Evolutionary conservation across 2,113 vertebrate species (phyloP).

Genomic region (Megaleporinus macrocephalus): DNA sequence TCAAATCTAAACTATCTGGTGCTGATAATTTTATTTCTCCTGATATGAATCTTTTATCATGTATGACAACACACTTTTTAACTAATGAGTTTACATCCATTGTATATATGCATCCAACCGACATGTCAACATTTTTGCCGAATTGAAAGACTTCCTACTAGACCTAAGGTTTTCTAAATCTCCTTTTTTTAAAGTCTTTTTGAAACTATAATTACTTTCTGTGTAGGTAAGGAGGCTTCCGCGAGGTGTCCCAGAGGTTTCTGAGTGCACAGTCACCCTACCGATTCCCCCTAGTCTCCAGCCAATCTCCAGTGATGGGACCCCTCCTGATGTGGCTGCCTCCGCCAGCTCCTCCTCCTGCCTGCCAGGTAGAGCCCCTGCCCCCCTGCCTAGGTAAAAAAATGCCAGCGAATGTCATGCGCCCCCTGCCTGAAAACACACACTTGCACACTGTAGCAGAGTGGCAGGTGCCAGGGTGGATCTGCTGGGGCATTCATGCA

Average conservation of each 20-base stretch:
- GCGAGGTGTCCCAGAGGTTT: slow-evolving; percentile 59
- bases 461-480: slow-evolving; percentile 63
- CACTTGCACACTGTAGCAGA: slow-evolving; percentile 58
- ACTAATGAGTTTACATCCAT: too few species aligned
- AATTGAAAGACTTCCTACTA: too few species aligned
- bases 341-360: slow-evolving; percentile 63
- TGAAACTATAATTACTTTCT: slow-evolving; percentile 55
- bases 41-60: too few species aligned
- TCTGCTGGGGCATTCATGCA: slow-evolving; percentile 59
- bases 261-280: slow-evolving; percentile 50
- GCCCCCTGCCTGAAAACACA: slow-evolving; percentile 12
- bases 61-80: too few species aligned
- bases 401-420: slow-evolving; percentile 73
- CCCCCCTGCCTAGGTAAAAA: slow-evolving; percentile 62
- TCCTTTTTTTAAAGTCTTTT: neutral
- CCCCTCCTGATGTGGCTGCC: slow-evolving; percentile 52
- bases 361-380: slow-evolving; percentile 70
- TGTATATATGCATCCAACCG: too few species aligned
- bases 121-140: too few species aligned
- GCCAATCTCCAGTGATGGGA: slow-evolving; percentile 59
- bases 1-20: too few species aligned
- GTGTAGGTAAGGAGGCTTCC: slow-evolving; percentile 83
- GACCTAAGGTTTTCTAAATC: too few species aligned
- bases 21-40: too few species aligned
- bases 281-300: slow-evolving; percentile 60